A percentile compares a stretch with the other conserved stretches of the same genome.
phyloP scores from a whole-genome alignment of 2,113 vertebrate species.

The Meriones unguiculatus region DNA sequence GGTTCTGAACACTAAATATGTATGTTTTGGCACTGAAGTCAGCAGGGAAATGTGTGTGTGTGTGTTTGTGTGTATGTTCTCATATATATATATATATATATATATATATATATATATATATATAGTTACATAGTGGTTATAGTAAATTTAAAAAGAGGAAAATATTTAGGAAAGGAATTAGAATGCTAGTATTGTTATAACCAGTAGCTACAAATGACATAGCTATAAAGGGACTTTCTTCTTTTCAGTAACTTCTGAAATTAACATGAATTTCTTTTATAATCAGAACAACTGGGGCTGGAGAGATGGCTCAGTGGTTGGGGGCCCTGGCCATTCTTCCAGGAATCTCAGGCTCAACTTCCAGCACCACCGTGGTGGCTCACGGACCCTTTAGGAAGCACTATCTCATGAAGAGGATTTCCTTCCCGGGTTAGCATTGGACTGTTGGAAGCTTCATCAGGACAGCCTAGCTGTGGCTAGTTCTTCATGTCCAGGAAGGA shows the following conservation, averaged over 20 bases:
- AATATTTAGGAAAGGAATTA: background rate
- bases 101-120: background rate
- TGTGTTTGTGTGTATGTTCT: background rate
- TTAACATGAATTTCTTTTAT: background rate
- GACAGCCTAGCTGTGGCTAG: constrained; percentile 36
- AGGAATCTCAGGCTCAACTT: too few species aligned
- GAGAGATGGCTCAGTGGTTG: too few species aligned
- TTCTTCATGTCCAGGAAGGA: constrained; percentile 42
- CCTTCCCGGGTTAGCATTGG: background rate
- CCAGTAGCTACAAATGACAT: background rate
- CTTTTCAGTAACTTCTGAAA: constrained; percentile 38
- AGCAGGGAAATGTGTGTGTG: background rate
- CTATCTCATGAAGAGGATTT: background rate
- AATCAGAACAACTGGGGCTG: background rate
- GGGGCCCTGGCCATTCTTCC: too few species aligned
- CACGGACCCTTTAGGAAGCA: background rate
- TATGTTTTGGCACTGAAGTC: background rate
- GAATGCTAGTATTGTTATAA: constrained; percentile 2
- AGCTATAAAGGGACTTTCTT: background rate
- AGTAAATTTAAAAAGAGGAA: constrained; percentile 12
- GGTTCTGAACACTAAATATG: constrained; percentile 36
- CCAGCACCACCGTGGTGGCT: too few species aligned
- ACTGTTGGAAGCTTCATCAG: background rate
- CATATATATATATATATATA: background rate
- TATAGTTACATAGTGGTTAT: background rate